Conservation (phyloP, 2,797 vertebrate genomes). For the Lepilemur ruficaudatus region DNA sequence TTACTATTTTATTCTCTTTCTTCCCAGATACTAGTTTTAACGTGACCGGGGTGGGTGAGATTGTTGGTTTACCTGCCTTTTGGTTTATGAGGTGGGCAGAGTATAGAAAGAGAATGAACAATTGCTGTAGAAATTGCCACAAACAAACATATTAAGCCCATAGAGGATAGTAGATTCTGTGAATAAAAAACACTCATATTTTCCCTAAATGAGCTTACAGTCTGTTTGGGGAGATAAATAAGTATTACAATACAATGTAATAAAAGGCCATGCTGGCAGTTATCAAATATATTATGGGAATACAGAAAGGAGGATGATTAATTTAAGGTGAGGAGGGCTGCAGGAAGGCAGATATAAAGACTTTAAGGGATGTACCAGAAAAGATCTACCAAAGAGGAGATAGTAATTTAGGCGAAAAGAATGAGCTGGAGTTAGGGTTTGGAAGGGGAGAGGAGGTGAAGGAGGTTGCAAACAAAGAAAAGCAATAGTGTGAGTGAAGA, state of each 20-base stretch:
- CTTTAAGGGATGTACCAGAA: neutral
- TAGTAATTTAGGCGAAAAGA: neutral
- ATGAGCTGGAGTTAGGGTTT: neutral
- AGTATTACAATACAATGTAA: neutral
- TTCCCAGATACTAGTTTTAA: neutral
- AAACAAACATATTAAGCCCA: neutral
- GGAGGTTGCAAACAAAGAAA: neutral
- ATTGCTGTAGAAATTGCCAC: neutral
- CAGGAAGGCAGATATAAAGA: neutral
- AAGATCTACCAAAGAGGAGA: neutral
- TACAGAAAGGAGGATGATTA: neutral
- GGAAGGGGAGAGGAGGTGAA: neutral
- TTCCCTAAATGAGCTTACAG: neutral
- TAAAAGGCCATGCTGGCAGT: neutral
- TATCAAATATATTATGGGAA: neutral
- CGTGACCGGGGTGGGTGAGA: neutral
- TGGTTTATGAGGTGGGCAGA: neutral
- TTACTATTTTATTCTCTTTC: neutral
- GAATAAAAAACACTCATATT: neutral
- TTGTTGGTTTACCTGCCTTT: neutral
- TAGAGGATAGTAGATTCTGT: neutral
- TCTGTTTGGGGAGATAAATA: neutral
- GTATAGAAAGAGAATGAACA: neutral
- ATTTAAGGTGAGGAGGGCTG: neutral
- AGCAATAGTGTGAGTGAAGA: fast-evolving